Base-by-base conservation (phyloP, 2,797 vertebrate species). In the Fratercula arctica region DNA sequence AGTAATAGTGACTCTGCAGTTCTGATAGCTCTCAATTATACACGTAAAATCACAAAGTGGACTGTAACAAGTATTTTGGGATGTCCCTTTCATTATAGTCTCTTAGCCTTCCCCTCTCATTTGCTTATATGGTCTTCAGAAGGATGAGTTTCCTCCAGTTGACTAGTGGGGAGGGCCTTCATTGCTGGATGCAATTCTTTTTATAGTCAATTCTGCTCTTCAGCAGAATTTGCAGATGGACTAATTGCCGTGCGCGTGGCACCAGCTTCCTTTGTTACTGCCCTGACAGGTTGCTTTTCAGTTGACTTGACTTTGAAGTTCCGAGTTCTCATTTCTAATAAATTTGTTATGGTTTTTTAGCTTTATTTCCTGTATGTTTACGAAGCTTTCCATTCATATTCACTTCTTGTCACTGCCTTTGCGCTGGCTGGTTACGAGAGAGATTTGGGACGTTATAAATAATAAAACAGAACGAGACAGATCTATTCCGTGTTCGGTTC, bases 391-490 rank as follows among this genome's bases (percentile, higher is more conserved):
- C 91, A 85, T 96, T 92, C 84, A 87, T 70, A 46, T 85, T 87
- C 51, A 5, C 51, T 73, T 89, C 82, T 61, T 82, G 72, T 91
- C 79, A 61, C 45, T 87, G 78, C 76, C 48, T 97, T 90, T 95
- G 74, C 91, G 33, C 86, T 73, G 87, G 63, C 87, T 93, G 69
- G 18, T 82, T 89, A 66, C 0, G 21, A 79, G 88, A 57, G 72
- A 93, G 83, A 56, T 81, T 86, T 77, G 91, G 79, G 51, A 35
- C 86, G 60, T 95, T 91, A 94, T 90, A 96, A 97, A 95, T 97
- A 97, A 96, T 96, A 37, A 93, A 95, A 28, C 61, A 91, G 68
- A 89, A 88, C 0, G 11, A 93, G 93, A 41, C 70, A 92, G 76
- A 74, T 83, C 50, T 89, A 24, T 90, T 82, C 64, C 94, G 82